Evolutionary conservation across 2,113 vertebrate genomes (phyloP).

Genomic region (Chloebia gouldiae): DNA sequence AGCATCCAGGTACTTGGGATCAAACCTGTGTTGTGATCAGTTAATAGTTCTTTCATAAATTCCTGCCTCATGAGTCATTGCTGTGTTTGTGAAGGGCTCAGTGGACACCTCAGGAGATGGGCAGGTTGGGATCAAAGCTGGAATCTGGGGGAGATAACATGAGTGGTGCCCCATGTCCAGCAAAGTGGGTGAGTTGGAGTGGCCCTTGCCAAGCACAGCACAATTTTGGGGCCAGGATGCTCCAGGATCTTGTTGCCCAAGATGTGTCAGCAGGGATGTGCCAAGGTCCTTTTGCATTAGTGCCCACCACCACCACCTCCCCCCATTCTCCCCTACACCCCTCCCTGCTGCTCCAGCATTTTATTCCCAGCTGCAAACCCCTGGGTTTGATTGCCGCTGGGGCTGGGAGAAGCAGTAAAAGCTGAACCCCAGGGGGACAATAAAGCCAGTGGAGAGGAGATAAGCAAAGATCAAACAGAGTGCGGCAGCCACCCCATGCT

Average conservation of each 20-base stretch:
- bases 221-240: not conserved
- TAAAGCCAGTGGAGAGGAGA: constrained; percentile 29
- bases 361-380: constrained; percentile 26
- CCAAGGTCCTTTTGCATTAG: not conserved
- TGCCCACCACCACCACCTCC: too few species aligned
- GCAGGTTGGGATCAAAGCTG: constrained; percentile 29
- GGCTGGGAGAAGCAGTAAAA: constrained; percentile 56
- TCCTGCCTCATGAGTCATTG: not conserved
- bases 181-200: rapidly evolving
- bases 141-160: not conserved
- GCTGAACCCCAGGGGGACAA: not conserved
- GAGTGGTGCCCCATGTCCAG: not conserved
- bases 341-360: rapidly evolving
- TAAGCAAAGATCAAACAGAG: constrained; percentile 49
- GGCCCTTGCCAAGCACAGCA: not conserved
- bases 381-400: not conserved
- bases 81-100: constrained; percentile 3
- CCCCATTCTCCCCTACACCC: not conserved
- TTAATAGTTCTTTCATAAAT: constrained; percentile 47
- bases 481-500: not conserved
- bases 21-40: not conserved
- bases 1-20: not conserved
- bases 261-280: rapidly evolving
- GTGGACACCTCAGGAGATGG: not conserved
- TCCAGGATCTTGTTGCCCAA: rapidly evolving